A percentile compares a stretch with the other conserved stretches of the same genome.
Conservation (phyloP, 2,113 vertebrate genomes). For the Glaucidium brasilianum region DNA sequence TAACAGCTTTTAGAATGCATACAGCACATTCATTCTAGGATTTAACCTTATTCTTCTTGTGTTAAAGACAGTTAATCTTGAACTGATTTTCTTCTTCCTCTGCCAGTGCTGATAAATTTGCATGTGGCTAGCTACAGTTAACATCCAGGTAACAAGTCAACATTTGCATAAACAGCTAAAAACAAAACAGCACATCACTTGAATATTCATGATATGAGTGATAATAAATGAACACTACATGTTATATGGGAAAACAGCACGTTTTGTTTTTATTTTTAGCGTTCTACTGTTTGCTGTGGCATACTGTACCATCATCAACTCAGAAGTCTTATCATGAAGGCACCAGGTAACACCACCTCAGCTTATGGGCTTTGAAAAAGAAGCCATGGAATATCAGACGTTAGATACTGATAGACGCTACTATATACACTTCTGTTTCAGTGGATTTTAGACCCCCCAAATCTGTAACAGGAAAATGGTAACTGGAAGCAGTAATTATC, state of each 20-base stretch:
- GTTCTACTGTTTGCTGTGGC: not conserved
- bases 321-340: conserved; percentile 26
- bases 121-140: not conserved
- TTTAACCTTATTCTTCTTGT: not conserved
- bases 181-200: not conserved
- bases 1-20: not conserved
- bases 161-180: not conserved
- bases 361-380: conserved; percentile 63
- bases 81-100: not conserved
- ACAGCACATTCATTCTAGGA: not conserved
- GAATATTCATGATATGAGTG: not conserved
- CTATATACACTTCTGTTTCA: not conserved
- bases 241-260: not conserved
- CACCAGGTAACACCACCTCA: conserved; percentile 34
- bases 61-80: not conserved
- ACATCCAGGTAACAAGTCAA: not conserved
- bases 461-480: not conserved
- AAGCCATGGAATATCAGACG: conserved; percentile 46
- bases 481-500: not conserved
- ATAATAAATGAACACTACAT: not conserved
- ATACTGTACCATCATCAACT: conserved; percentile 29
- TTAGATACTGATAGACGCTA: conserved; percentile 15
- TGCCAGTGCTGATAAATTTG: not conserved
- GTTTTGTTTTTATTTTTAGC: not conserved
- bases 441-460: not conserved